phyloP scores from a whole-genome alignment of 2,797 vertebrate genomes.

The Catamblyrhynchus diadema region DNA sequence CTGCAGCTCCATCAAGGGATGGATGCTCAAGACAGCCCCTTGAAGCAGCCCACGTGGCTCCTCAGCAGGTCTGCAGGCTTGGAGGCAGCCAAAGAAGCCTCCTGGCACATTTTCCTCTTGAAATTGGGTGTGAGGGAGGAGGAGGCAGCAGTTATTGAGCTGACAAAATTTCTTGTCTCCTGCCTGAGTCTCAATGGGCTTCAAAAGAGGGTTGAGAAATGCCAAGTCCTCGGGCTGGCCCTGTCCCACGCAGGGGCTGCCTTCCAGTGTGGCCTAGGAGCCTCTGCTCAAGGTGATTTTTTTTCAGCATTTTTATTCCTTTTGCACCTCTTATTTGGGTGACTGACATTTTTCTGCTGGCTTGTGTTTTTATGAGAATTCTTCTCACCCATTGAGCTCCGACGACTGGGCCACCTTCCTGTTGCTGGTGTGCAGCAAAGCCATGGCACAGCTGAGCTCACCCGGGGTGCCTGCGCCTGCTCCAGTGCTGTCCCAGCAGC shows the following conservation, averaged over 20 bases:
- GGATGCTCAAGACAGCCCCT: not conserved
- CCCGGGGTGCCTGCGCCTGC: accelerated
- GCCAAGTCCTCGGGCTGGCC: not conserved
- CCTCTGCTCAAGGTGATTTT: not conserved
- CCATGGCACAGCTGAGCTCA: not conserved
- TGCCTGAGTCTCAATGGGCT: not conserved
- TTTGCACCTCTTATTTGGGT: not conserved
- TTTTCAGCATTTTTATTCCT: not conserved
- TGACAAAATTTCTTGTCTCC: not conserved
- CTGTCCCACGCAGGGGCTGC: not conserved
- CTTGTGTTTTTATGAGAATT: not conserved
- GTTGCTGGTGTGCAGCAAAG: not conserved
- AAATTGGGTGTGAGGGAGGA: not conserved
- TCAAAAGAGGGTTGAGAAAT: not conserved
- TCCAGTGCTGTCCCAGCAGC: not conserved
- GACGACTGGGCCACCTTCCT: not conserved
- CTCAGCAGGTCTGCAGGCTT: not conserved
- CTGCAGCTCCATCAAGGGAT: accelerated
- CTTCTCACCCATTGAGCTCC: not conserved
- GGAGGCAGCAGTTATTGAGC: not conserved
- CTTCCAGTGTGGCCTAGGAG: not conserved
- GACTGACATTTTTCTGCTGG: not conserved
- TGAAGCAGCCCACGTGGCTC: not conserved
- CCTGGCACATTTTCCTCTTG: not conserved
- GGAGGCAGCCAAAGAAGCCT: not conserved